These are phyloP conservation scores for Cebus imitator DNA, from an alignment of 2,113 vertebrate genomes.

Conservation along the genomic window DNA sequence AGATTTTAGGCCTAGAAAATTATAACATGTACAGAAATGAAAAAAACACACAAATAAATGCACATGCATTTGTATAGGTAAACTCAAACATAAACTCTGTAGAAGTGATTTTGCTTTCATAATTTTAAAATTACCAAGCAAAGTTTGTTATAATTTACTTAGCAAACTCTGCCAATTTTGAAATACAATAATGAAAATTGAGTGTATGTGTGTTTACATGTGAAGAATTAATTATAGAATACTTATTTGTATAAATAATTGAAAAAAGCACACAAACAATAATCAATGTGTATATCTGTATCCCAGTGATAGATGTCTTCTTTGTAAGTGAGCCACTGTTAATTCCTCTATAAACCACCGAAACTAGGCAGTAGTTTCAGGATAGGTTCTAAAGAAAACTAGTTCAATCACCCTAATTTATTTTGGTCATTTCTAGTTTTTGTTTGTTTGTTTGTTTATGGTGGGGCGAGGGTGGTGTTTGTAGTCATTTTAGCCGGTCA, in stretches of 20 bases:
- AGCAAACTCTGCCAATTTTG: neutral
- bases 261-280: neutral
- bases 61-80: neutral
- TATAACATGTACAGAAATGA: neutral
- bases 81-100: neutral
- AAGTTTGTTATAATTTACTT: neutral
- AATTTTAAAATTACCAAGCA: neutral
- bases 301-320: neutral
- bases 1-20: neutral
- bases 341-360: neutral
- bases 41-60: neutral
- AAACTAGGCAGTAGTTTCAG: neutral
- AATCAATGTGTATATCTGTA: neutral
- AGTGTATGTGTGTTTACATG: neutral
- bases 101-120: neutral
- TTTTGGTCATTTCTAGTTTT: neutral
- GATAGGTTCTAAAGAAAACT: neutral
- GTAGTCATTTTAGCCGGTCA: neutral
- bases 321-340: neutral
- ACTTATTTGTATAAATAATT: neutral
- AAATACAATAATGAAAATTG: neutral
- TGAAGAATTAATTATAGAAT: neutral
- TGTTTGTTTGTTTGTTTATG: too few species aligned
- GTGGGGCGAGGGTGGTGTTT: too few species aligned
- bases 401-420: neutral